phyloP scores from a whole-genome alignment of 2,888 invertebrate genomes.

The Chymomyza procnemis region DNA sequence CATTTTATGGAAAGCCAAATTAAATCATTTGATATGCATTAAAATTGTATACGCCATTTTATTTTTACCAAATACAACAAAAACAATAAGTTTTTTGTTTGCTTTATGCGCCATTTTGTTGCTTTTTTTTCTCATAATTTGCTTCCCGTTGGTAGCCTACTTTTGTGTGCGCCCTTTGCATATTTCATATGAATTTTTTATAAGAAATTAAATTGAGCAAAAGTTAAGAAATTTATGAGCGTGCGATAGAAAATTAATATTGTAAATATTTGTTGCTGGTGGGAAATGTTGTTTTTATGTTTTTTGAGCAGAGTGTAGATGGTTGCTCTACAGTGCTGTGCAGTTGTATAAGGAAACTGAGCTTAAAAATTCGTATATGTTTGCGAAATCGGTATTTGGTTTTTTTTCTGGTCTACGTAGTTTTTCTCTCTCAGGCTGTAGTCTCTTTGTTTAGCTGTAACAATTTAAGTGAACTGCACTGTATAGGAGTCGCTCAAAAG shows the following conservation, averaged over 20 bases:
- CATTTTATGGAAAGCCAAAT: constrained; percentile 34
- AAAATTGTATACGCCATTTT: constrained; percentile 58
- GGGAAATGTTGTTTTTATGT: neutral
- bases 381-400: too few relatives aligned
- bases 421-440: too few relatives aligned
- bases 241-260: constrained; percentile 54
- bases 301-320: too few relatives aligned
- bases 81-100: constrained; percentile 6
- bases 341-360: too few relatives aligned
- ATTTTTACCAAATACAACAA: constrained; percentile 18
- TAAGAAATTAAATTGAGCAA: constrained; percentile 22
- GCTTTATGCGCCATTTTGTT: neutral
- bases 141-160: constrained; percentile 48
- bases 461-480: too few relatives aligned
- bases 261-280: constrained; percentile 36
- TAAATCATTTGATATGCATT: constrained; percentile 70
- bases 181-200: constrained; percentile 47
- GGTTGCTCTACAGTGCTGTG: too few relatives aligned
- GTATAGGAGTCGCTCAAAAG: too few relatives aligned
- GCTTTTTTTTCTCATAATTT: constrained; percentile 13
- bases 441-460: too few relatives aligned
- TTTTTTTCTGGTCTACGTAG: too few relatives aligned
- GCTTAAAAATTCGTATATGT: too few relatives aligned
- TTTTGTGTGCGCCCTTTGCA: constrained; percentile 43
- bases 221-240: constrained; percentile 41